Conservation (phyloP, 2,113 vertebrate genomes). For the Boulengeromyrus knoepffleri region DNA sequence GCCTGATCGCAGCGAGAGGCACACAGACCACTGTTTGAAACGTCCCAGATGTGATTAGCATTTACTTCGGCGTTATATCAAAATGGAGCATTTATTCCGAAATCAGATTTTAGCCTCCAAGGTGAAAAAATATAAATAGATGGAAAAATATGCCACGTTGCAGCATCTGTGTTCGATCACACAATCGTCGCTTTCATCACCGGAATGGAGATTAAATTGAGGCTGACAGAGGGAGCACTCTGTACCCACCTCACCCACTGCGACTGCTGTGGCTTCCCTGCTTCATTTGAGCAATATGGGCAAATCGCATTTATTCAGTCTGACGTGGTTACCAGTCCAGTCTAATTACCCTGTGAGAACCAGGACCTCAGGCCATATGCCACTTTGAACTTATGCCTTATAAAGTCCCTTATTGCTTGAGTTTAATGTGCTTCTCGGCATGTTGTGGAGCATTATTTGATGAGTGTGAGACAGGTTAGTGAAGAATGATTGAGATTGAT, state of each 20-base stretch:
- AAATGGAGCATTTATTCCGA: conserved; percentile 17
- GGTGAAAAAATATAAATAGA: conserved; percentile 5
- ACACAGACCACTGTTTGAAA: conserved; percentile 38
- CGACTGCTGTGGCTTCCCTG: not conserved
- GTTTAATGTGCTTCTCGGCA: not conserved
- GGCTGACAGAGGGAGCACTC: not conserved
- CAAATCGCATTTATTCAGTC: conserved; percentile 15
- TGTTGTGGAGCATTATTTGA: not conserved
- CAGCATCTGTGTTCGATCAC: conserved; percentile 10
- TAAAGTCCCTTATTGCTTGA: not conserved
- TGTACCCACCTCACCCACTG: not conserved
- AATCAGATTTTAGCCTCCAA: conserved; percentile 3
- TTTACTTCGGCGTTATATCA: conserved; percentile 40
- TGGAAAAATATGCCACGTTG: not conserved
- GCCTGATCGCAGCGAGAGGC: not conserved
- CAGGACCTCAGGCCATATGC: conserved; percentile 9
- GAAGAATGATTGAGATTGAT: not conserved
- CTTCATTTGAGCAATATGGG: not conserved
- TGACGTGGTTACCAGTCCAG: conserved; percentile 19
- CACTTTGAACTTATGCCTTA: not conserved
- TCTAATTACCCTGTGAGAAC: conserved; percentile 10
- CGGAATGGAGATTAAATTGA: not conserved
- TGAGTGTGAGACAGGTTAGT: not conserved
- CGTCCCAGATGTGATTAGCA: conserved; percentile 38
- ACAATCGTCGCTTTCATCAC: not conserved